Conservation (phyloP, 1,140 invertebrate genomes). For the Drosophila malerkotliana region DNA sequence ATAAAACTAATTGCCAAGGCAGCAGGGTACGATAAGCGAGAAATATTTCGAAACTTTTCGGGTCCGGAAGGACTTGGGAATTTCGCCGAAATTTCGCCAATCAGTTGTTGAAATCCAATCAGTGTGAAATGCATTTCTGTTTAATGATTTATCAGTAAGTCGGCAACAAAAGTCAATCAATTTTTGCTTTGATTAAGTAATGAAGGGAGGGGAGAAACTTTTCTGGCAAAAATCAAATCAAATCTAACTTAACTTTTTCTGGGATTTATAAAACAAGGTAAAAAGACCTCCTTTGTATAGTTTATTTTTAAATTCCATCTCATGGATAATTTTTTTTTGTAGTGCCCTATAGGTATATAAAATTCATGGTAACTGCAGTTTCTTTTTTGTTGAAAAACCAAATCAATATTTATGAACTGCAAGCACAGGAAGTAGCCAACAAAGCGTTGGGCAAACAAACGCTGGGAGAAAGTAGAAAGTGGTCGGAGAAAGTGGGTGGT, state of each 20-base stretch:
- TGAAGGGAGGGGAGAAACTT: neutral
- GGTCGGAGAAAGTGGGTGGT: neutral
- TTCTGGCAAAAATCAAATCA: neutral
- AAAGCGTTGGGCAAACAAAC: conserved; percentile 34
- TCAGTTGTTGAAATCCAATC: conserved; percentile 29
- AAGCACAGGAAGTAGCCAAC: conserved; percentile 39
- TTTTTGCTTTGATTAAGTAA: conserved; percentile 20
- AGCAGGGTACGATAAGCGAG: conserved; percentile 13
- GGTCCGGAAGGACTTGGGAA: neutral
- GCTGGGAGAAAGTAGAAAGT: conserved; percentile 6
- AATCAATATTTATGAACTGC: conserved; percentile 73
- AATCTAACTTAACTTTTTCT: neutral
- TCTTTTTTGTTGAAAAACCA: conserved; percentile 46
- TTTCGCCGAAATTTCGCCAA: neutral
- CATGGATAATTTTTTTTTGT: conserved; percentile 15
- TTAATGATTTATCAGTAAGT: conserved; percentile 41
- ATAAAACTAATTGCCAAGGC: conserved; percentile 43
- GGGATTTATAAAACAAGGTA: neutral
- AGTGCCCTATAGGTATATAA: conserved; percentile 6
- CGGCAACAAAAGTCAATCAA: conserved; percentile 19
- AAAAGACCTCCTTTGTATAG: neutral
- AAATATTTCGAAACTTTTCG: conserved; percentile 7
- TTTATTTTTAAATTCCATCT: conserved; percentile 19
- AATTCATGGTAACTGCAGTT: conserved; percentile 37
- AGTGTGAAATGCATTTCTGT: conserved; percentile 45